A percentile compares a stretch with the other conserved stretches of the same genome.
These are phyloP conservation scores for Bergia sp. DNA, from an alignment of 92 coral and sea anemone genomes.

Conservation along the genomic window DNA sequence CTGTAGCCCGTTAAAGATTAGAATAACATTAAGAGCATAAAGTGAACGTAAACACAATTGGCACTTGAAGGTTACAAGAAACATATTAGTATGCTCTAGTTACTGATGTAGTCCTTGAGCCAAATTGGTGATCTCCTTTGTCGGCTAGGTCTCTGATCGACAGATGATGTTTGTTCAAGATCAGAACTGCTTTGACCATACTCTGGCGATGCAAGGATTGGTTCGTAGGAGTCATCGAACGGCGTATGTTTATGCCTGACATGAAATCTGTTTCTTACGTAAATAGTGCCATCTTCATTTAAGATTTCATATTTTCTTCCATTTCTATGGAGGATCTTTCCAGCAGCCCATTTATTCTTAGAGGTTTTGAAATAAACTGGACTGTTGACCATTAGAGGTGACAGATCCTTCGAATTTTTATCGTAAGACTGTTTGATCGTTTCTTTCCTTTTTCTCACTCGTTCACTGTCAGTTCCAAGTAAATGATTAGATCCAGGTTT, in stretches of 20 bases:
- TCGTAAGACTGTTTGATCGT: conserved; percentile 29
- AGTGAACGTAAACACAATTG: not conserved
- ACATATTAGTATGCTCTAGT: not conserved
- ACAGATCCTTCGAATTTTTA: conserved; percentile 41
- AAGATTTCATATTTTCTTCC: not conserved
- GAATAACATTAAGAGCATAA: not conserved
- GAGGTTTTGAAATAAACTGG: not conserved
- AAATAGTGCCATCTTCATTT: not conserved
- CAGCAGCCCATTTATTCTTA: not conserved
- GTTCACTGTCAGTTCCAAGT: not conserved
- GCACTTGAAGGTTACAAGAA: not conserved
- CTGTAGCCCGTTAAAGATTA: not conserved
- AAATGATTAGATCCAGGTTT: not conserved
- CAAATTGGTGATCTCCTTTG: not conserved
- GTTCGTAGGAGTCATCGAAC: not conserved
- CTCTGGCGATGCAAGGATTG: not conserved
- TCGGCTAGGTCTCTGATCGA: not conserved
- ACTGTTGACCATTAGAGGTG: not conserved
- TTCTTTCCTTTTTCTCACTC: not conserved
- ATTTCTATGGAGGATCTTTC: not conserved
- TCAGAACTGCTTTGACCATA: not conserved
- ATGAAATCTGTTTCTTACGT: not conserved
- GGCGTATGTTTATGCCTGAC: not conserved
- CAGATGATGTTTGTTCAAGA: not conserved
- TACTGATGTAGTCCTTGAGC: not conserved